Evolutionary conservation across 1,140 invertebrate species (phyloP).

Genomic region (Neotoxoptera formosana): DNA sequence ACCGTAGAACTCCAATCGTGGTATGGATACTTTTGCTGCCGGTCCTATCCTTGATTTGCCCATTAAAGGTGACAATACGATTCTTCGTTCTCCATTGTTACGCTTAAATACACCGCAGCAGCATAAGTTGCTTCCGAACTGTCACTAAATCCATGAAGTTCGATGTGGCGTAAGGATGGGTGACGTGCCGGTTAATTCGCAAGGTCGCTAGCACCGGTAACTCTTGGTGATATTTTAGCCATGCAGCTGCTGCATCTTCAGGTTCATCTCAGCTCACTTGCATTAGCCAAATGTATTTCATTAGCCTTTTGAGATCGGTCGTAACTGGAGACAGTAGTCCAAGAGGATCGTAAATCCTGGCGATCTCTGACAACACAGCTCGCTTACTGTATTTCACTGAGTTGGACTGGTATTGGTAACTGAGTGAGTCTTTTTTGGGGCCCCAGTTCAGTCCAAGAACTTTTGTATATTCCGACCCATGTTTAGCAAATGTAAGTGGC

Average conservation of each 20-base stretch:
- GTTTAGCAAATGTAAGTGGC: slow-evolving; percentile 10
- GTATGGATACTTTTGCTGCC: slow-evolving; percentile 55
- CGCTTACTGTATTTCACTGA: slow-evolving; percentile 58
- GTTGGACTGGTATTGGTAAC: neutral
- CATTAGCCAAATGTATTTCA: slow-evolving; percentile 59
- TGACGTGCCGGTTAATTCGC: slow-evolving; percentile 59
- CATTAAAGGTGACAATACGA: neutral
- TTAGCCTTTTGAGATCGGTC: slow-evolving; percentile 56
- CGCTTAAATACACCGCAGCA: slow-evolving; percentile 24
- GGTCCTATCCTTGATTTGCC: slow-evolving; percentile 59
- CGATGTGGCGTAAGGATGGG: neutral
- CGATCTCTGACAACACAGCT: slow-evolving; percentile 59
- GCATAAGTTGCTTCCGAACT: slow-evolving; percentile 22
- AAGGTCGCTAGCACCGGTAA: slow-evolving; percentile 56
- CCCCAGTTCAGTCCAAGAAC: slow-evolving; percentile 55
- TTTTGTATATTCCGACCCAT: neutral
- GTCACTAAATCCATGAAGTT: slow-evolving; percentile 40
- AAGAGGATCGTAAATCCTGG: slow-evolving; percentile 59
- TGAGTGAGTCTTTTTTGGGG: slow-evolving; percentile 11
- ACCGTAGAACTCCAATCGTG: slow-evolving; percentile 60
- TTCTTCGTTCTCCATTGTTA: neutral
- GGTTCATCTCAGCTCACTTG: slow-evolving; percentile 63
- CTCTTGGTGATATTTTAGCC: slow-evolving; percentile 59
- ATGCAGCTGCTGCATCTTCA: slow-evolving; percentile 58
- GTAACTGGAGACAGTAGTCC: slow-evolving; percentile 59